phyloP scores from a whole-genome alignment of 2,113 vertebrate genomes.

The Silurus meridionalis region DNA sequence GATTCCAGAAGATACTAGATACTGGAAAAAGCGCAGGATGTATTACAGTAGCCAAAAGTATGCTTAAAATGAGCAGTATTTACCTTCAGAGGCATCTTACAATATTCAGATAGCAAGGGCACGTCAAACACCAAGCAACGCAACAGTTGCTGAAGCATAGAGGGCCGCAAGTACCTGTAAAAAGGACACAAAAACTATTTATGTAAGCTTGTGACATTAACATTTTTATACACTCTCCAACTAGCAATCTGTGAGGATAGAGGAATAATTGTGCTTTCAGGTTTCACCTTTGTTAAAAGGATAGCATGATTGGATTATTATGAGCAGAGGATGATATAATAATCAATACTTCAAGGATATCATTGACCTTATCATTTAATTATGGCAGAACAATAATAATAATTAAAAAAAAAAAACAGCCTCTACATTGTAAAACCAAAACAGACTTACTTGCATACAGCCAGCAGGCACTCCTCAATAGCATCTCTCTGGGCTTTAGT shows the following conservation, averaged over 20 bases:
- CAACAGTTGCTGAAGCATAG: conserved; percentile 95
- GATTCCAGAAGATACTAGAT: neutral
- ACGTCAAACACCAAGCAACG: conserved; percentile 95
- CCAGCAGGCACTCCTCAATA: conserved; percentile 94
- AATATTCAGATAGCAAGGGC: conserved; percentile 92
- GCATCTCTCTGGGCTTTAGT: conserved; percentile 97
- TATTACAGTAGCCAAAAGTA: neutral
- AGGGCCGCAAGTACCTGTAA: conserved; percentile 88
- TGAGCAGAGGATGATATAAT: neutral
- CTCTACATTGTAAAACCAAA: neutral
- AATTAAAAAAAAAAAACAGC: neutral
- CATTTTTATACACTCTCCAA: neutral
- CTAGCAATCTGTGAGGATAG: neutral
- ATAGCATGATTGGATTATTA: neutral
- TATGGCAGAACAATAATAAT: neutral
- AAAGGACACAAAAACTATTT: conserved; percentile 19
- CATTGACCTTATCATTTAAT: neutral
- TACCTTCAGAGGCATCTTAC: conserved; percentile 99
- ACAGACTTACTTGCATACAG: conserved; percentile 87
- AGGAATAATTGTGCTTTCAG: neutral
- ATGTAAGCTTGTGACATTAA: no score
- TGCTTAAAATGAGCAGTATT: conserved; percentile 11
- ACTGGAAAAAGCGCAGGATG: no score
- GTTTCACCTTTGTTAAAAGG: neutral
- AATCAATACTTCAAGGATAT: neutral